A percentile compares a stretch with the other conserved stretches of the same genome.
Evolutionary conservation across 2,888 invertebrate genomes (phyloP).

Genomic region (Allacma fusca): DNA sequence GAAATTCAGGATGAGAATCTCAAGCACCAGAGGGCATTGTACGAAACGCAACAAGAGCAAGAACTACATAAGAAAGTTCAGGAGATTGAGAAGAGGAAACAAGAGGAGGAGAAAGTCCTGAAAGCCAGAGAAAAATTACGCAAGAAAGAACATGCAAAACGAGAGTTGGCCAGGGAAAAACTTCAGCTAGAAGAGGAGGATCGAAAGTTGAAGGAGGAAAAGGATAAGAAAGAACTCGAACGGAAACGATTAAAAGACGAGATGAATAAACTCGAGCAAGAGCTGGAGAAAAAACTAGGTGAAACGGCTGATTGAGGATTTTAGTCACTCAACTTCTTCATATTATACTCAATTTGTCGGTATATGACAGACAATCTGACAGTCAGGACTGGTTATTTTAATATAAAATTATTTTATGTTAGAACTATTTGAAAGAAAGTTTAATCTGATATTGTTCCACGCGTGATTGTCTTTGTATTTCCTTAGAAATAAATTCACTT

Average conservation of each 20-base stretch:
- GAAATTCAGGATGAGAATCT: background rate
- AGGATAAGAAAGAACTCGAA: background rate
- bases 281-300: background rate
- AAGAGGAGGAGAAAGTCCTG: background rate
- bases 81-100: background rate
- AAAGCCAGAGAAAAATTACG: background rate
- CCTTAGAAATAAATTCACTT: too few species aligned
- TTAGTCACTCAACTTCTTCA: background rate
- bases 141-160: background rate
- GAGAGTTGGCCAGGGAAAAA: background rate
- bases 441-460: too few species aligned
- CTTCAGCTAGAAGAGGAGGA: background rate
- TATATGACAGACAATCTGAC: too few species aligned
- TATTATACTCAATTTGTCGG: too few species aligned
- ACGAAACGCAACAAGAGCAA: background rate
- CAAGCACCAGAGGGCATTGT: background rate
- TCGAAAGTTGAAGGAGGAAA: background rate
- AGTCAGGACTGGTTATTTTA: too few species aligned
- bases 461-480: too few species aligned
- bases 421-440: too few species aligned
- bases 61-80: background rate
- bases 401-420: too few species aligned
- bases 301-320: background rate
- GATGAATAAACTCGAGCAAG: background rate
- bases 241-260: conserved; percentile 9